Evolutionary conservation across 2,113 vertebrate species (phyloP), one percentile per base, ranked within the genome.

Genomic region (Lota lota): DNA sequence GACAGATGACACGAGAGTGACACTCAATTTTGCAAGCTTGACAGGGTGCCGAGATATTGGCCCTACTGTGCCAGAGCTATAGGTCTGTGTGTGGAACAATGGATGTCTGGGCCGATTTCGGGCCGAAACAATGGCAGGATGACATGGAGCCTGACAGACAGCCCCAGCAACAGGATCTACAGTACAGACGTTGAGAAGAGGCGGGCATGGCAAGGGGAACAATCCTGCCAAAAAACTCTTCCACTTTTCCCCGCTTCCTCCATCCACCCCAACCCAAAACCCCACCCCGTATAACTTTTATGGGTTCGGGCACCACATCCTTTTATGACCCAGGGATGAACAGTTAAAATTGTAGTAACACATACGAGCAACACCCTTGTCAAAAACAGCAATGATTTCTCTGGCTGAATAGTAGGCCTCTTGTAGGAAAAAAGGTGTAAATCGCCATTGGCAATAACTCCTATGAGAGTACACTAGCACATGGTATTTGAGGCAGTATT

Each of bases 41-140:
- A 47, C 40, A 47, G 40, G 40, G 40, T 8, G 53, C 53, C 16
- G 53, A 56, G n/a, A 56, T 18, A 6, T n/a, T 18, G 40, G 40
- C 40, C 40, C 40, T 10, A 47, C 40, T 14, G 40, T 14, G 40
- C 8, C 40, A 2, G 12, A 47, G 40, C 40, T 47, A 47, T 14
- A 14, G 40, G 40, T 14, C 12, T 47, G 40, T 47, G 10, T 11
- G 40, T 19, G 77, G 14, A 90, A 89, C 88, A 90, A 87, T 89
- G 75, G 83, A 54, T 67, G 81, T 70, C 81, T 79, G 83, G 70
- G 76, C 77, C 59, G 84, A 80, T 82, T 86, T 88, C 77, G 85
- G 76, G 68, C 76, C 61, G 62, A 88, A 87, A 91, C 89, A 91
- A 91, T 88, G 75, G 80, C 89, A 91, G 89, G 89, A 90, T 91